Evolutionary conservation across 2,113 vertebrate species (phyloP), one percentile per base, ranked within the genome.

Genomic region (Bujurquina vittata): DNA sequence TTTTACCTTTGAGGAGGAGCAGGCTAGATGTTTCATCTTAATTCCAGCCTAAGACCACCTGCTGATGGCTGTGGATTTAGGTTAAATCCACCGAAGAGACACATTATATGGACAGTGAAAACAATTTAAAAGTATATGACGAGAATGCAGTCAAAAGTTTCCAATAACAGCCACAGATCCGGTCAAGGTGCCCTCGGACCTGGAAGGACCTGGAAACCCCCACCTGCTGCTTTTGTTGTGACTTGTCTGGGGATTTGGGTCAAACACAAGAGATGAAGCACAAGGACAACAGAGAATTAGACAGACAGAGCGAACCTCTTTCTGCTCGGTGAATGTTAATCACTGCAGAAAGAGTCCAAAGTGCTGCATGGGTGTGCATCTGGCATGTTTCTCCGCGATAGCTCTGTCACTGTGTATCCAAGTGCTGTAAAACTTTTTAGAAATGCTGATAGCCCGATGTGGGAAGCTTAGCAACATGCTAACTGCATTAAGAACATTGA

Each of bases 161-260:
- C 22, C 4, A 77, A 60, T 59, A 75, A 35, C 14, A 54, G 22
- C 29, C 14, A 31, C 4, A 23, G 73, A 72, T 83, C 72, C 52
- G 23, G 35, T 10, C 52, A 78, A 77, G 56, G 29, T 83, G 72
- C 18, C 15, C 55, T 65, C 65, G 56, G 72, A 3, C 35, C 35
- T 37, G 80, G 43, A 58, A 65, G 20, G 43, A 75, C 74, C 61
- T 62, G 26, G 52, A 75, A 82, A 43, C n/a, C 31, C 40, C 14
- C 23, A 37, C 67, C 77, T 86, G 87, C 83, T 81, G 80, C 33
- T 58, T 10, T 23, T 82, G 79, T 80, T 81, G 29, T 67, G 81
- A 61, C 60, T 65, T 11, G 54, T 81, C 59, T n/a, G 49, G 74
- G 61, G 79, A 87, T 52, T 72, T 72, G 67, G 46, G 67, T 72